Evolutionary conservation across 2,888 invertebrate genomes (phyloP).

Genomic region (Eristalis pertinax): DNA sequence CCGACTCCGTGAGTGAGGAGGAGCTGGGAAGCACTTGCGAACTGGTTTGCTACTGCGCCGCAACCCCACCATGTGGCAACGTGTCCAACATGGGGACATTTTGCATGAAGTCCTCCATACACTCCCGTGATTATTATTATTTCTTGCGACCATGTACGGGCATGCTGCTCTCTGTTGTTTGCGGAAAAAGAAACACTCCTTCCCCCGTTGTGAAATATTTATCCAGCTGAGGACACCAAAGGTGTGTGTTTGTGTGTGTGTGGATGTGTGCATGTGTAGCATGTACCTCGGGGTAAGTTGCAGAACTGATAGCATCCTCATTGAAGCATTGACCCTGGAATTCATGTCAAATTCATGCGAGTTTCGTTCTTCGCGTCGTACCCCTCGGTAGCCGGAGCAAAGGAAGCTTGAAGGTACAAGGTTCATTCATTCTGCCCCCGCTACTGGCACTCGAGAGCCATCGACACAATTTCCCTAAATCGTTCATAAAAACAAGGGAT

Average conservation of each 20-base stretch:
- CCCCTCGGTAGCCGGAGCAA: neutral
- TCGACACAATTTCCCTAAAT: constrained; percentile 28
- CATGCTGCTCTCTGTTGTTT: neutral
- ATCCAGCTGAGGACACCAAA: neutral
- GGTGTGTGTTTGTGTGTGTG: too few species aligned
- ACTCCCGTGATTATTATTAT: neutral
- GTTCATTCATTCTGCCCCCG: neutral
- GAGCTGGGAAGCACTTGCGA: constrained; percentile 36
- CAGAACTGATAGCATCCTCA: constrained; percentile 47
- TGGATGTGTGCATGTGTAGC: neutral
- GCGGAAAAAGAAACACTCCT: neutral
- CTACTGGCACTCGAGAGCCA: neutral
- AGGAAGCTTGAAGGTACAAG: neutral
- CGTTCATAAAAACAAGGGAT: constrained; percentile 13
- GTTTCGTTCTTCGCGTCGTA: too few species aligned
- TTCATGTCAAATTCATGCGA: constrained; percentile 55
- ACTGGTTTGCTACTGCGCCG: constrained; percentile 40
- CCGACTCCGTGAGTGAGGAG: constrained; percentile 11
- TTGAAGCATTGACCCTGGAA: constrained; percentile 65
- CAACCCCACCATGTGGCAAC: neutral
- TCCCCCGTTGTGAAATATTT: neutral
- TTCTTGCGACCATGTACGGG: constrained; percentile 23
- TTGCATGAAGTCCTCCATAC: constrained; percentile 52
- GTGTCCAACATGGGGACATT: constrained; percentile 11
- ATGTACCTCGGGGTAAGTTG: neutral